Percentiles rank a stretch among this genome's conserved stretches.
These are phyloP conservation scores for Caenorhabditis remanei DNA, from an alignment of 1,140 invertebrate species.

Conservation along the genomic window DNA sequence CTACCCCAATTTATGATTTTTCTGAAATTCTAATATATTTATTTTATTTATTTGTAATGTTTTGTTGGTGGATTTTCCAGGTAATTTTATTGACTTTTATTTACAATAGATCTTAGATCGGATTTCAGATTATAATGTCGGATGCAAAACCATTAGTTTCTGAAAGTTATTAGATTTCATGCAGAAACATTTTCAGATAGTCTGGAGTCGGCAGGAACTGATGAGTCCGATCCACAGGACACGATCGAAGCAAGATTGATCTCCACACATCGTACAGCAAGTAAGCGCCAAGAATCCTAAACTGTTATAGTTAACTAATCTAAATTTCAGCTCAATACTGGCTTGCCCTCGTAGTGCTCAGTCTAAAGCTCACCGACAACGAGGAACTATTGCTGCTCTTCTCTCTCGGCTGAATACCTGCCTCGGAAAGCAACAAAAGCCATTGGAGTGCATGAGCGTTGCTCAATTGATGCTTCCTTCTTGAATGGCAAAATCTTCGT, in stretches of 20 bases:
- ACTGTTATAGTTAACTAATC: not conserved
- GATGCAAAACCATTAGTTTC: too few species aligned
- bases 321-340: slow-evolving; percentile 82
- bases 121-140: too few species aligned
- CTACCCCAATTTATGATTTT: too few species aligned
- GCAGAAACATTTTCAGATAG: too few species aligned
- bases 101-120: too few species aligned
- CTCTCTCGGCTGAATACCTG: slow-evolving; percentile 67
- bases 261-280: slow-evolving; percentile 81
- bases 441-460: slow-evolving; percentile 75
- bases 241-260: slow-evolving; percentile 84
- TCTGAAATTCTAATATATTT: too few species aligned
- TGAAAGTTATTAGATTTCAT: too few species aligned
- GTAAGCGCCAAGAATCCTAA: slow-evolving; percentile 74
- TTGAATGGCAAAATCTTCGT: slow-evolving; percentile 84
- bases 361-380: slow-evolving; percentile 74
- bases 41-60: too few species aligned
- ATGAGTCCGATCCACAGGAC: slow-evolving; percentile 80
- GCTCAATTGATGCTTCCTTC: slow-evolving; percentile 85
- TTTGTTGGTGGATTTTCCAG: too few species aligned
- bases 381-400: slow-evolving; percentile 67
- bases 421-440: slow-evolving; percentile 61
- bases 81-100: too few species aligned
- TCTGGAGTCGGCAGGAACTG: slow-evolving; percentile 78
- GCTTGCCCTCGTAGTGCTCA: slow-evolving; percentile 82